Evolutionary conservation across 2,888 invertebrate species (phyloP).

Genomic region (Hymenopus coronatus): DNA sequence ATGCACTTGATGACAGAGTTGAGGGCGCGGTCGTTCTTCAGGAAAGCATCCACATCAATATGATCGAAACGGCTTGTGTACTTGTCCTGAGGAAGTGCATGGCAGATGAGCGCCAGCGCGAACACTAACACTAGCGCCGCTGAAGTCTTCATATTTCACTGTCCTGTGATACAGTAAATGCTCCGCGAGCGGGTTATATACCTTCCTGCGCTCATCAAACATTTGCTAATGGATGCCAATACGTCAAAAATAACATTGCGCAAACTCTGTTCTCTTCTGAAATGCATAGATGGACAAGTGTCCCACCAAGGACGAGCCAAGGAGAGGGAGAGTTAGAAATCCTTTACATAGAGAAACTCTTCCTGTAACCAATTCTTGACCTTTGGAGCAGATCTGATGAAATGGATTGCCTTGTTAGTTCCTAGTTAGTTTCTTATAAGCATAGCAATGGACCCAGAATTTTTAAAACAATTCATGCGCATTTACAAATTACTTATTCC

Average conservation of each 20-base stretch:
- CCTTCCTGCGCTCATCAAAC: background rate
- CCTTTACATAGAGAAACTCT: background rate
- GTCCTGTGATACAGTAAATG: background rate
- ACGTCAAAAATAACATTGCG: background rate
- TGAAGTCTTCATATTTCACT: background rate
- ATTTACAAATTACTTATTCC: too few relatives aligned
- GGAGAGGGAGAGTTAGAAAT: background rate
- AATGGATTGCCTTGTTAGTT: background rate
- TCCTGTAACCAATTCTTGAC: background rate
- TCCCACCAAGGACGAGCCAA: background rate
- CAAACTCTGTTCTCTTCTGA: background rate
- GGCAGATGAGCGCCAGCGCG: background rate
- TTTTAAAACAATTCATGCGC: too few relatives aligned
- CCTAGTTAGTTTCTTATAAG: too few relatives aligned
- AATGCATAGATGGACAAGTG: background rate
- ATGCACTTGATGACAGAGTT: slow-evolving; percentile 39
- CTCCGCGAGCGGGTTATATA: background rate
- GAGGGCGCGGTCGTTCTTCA: slow-evolving; percentile 40
- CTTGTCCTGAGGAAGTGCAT: background rate
- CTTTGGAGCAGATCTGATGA: background rate
- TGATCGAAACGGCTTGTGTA: slow-evolving; percentile 39
- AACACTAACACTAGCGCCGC: background rate
- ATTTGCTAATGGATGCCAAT: background rate
- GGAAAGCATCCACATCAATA: slow-evolving; percentile 39
- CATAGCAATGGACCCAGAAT: too few relatives aligned